Evolutionary conservation across 1,140 invertebrate genomes (phyloP), one percentile per base, ranked within the genome.

Genomic region (Pantala flavescens): DNA sequence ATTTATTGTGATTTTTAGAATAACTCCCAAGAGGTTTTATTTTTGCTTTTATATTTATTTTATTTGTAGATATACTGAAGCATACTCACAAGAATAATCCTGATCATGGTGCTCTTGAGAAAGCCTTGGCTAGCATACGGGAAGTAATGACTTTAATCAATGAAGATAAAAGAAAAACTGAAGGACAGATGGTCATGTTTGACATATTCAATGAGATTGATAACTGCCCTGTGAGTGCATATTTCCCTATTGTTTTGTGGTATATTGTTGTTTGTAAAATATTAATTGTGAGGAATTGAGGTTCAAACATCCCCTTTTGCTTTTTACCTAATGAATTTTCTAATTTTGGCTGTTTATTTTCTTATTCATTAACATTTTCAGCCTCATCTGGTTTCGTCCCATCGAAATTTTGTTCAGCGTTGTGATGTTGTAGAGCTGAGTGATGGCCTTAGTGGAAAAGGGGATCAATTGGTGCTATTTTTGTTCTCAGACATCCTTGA

Each of bases 141-240:
- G 92, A 96, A 87, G 95, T 98, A 19, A 96, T 97, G 89, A 93
- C 91, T 77, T 91, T 96, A 81, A 97, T 98, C 73, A 98, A 99
- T 83, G 96, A 98, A 85, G 95, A 98, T 82, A 98, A 98, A 83
- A 86, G 96, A 77, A 95, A 93, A 84, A 97, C 95, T 11, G 97
- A 98, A 83, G 92, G 92, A 0, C 94, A 97, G 82, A 87, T 98
- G 79, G 94, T 91, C 77, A 93, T 98, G 87, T 99, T 98, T 84
- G 95, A 98, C 84, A 96, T 98, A 75, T 94, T 97, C 82, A 96
- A 98, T 83, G 95, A 98, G 81, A 98, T 99, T 79, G 96, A 98
- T 80, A 95, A 96, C 80, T 98, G 96, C 84, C 96, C 97, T 70
- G 90, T 93, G 83, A 87, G 87, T 86, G 49, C 49, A 3, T 7